Conservation (phyloP, 2,888 invertebrate genomes). For the Heteropelma amictum region DNA sequence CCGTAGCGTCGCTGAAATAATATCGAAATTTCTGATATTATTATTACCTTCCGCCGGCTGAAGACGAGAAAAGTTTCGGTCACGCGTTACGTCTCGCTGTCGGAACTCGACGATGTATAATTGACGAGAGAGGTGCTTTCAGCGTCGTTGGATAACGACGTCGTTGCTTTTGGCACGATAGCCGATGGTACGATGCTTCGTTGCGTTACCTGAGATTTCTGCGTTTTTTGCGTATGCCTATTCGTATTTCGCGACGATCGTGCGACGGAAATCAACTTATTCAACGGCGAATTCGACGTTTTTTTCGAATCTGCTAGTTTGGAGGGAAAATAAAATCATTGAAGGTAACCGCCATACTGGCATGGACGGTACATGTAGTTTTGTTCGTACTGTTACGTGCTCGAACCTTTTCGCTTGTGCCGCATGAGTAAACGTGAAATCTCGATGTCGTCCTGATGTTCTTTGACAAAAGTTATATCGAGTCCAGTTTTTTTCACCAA, state of each 20-base stretch:
- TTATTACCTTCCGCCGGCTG: too few species aligned
- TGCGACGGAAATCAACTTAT: slow-evolving; percentile 66
- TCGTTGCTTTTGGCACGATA: slow-evolving; percentile 55
- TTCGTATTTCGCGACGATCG: slow-evolving; percentile 63
- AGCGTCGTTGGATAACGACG: slow-evolving; percentile 51
- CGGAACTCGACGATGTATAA: slow-evolving; percentile 74
- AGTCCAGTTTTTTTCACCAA: slow-evolving; percentile 88
- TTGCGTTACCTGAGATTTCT: slow-evolving; percentile 41
- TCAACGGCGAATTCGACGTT: slow-evolving; percentile 59
- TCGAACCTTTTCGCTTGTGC: slow-evolving; percentile 81
- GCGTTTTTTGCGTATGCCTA: slow-evolving; percentile 47
- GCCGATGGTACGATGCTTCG: slow-evolving; percentile 37
- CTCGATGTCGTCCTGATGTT: slow-evolving; percentile 88
- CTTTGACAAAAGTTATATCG: slow-evolving; percentile 87
- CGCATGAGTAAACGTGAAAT: slow-evolving; percentile 88
- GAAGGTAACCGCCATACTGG: slow-evolving; percentile 3
- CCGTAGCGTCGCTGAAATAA: too few species aligned
- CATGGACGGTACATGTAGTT: background rate
- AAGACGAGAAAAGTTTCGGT: slow-evolving; percentile 20
- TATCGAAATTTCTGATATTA: too few species aligned
- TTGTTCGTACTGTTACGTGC: slow-evolving; percentile 11
- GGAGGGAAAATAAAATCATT: background rate
- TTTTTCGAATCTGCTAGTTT: slow-evolving; percentile 61
- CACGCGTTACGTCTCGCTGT: slow-evolving; percentile 67
- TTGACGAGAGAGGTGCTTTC: slow-evolving; percentile 67